Conservation (phyloP, 2,888 invertebrate genomes). For the Rhamnusium bicolor region DNA sequence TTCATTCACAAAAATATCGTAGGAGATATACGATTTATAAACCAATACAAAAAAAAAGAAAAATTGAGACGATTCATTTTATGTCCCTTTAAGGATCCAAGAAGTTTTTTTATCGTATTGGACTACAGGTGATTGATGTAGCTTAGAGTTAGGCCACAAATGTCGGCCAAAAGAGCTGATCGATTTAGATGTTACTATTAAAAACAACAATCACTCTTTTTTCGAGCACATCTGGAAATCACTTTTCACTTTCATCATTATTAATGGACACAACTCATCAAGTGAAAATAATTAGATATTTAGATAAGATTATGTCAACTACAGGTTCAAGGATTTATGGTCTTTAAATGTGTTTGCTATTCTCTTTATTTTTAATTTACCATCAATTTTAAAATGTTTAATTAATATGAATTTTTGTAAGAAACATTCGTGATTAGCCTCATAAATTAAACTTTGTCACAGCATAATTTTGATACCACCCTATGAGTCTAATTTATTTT, state of each 20-base stretch:
- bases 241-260: background rate
- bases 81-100: background rate
- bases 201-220: conserved; percentile 13
- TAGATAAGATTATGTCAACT: conserved; percentile 1
- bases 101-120: background rate
- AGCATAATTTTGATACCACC: too few relatives aligned
- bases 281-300: background rate
- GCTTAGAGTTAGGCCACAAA: background rate
- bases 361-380: too few relatives aligned
- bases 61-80: background rate
- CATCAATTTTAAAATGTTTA: too few relatives aligned
- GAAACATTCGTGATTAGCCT: too few relatives aligned
- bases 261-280: background rate
- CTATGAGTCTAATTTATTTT: too few relatives aligned
- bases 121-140: conserved; percentile 10
- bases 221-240: background rate
- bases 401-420: too few relatives aligned
- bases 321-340: too few relatives aligned
- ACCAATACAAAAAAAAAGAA: background rate
- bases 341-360: too few relatives aligned
- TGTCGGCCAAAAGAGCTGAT: conserved; percentile 12
- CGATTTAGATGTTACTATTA: conserved; percentile 12
- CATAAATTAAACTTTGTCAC: too few relatives aligned
- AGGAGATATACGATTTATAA: background rate
- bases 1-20: background rate